Evolutionary conservation across 2,888 invertebrate species (phyloP).

Genomic region (Drosophila kambysellisi): DNA sequence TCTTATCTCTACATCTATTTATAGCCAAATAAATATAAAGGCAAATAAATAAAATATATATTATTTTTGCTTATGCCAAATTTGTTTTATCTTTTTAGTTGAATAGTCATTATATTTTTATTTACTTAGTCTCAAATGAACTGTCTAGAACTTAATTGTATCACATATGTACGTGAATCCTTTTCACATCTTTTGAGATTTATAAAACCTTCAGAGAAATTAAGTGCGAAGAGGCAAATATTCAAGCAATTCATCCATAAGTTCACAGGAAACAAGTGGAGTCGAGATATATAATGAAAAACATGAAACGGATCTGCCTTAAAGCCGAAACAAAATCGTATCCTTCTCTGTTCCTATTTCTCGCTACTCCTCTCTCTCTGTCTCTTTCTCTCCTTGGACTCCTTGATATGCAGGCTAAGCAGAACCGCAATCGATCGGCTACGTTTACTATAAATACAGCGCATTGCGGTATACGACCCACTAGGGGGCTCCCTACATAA

Average conservation of each 20-base stretch:
- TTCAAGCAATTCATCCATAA: background rate
- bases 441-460: slow-evolving; percentile 78
- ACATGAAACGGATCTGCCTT: background rate
- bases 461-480: slow-evolving; percentile 62
- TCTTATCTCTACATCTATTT: background rate
- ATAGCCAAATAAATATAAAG: too few species aligned
- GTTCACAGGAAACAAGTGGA: background rate
- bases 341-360: background rate
- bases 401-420: slow-evolving; percentile 36
- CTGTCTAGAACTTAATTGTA: too few species aligned
- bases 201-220: background rate
- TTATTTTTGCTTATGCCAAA: background rate
- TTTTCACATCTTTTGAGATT: too few species aligned
- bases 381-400: background rate
- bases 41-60: background rate
- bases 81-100: background rate
- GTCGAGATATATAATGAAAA: background rate
- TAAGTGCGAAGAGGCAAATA: background rate
- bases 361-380: background rate
- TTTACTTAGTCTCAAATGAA: background rate
- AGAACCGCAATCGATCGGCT: slow-evolving; percentile 71
- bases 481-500: slow-evolving; percentile 25
- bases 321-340: background rate
- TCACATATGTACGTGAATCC: too few species aligned
- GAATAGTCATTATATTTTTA: background rate